Evolutionary conservation across 2,113 vertebrate genomes (phyloP).

Genomic region (Scatophagus argus): DNA sequence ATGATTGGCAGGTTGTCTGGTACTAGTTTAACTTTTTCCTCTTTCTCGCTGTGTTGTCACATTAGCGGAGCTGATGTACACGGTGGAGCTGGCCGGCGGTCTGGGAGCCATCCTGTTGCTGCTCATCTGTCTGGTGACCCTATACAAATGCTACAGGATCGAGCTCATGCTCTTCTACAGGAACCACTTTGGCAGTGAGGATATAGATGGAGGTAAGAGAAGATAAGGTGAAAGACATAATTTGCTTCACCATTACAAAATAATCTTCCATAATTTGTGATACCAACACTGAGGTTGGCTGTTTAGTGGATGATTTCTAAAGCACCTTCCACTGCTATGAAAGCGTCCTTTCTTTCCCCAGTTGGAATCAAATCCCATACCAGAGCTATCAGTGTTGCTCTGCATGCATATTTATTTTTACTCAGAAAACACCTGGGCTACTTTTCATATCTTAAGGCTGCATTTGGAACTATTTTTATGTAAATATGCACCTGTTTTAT

Average conservation of each 20-base stretch:
- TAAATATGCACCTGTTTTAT: conserved; percentile 43
- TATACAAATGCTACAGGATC: conserved; percentile 99
- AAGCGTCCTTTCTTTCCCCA: conserved; percentile 27
- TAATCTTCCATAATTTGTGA: conserved; percentile 9
- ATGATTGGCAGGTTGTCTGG: not conserved
- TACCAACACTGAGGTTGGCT: conserved; percentile 24
- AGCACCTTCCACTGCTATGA: conserved; percentile 12
- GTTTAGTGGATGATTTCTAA: conserved; percentile 20
- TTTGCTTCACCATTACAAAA: conserved; percentile 14
- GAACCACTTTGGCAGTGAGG: conserved; percentile 97
- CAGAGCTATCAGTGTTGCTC: conserved; percentile 25
- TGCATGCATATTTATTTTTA: conserved; percentile 34
- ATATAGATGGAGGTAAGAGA: conserved; percentile 93
- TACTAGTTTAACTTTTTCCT: not conserved
- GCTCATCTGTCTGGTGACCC: conserved; percentile 93
- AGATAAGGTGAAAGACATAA: not conserved
- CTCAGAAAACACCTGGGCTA: conserved; percentile 36
- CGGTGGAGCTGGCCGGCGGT: conserved; percentile 96
- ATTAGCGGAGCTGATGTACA: conserved; percentile 96
- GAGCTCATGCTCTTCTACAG: conserved; percentile 99
- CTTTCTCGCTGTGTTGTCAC: conserved; percentile 3
- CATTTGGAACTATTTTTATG: conserved; percentile 40
- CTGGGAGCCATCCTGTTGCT: conserved; percentile 97
- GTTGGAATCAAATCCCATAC: conserved; percentile 26
- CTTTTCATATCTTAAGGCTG: conserved; percentile 51